A percentile compares a stretch with the other conserved stretches of the same genome.
These are phyloP conservation scores for Saturnia pavonia DNA, from an alignment of 2,888 invertebrate genomes.

Conservation along the genomic window DNA sequence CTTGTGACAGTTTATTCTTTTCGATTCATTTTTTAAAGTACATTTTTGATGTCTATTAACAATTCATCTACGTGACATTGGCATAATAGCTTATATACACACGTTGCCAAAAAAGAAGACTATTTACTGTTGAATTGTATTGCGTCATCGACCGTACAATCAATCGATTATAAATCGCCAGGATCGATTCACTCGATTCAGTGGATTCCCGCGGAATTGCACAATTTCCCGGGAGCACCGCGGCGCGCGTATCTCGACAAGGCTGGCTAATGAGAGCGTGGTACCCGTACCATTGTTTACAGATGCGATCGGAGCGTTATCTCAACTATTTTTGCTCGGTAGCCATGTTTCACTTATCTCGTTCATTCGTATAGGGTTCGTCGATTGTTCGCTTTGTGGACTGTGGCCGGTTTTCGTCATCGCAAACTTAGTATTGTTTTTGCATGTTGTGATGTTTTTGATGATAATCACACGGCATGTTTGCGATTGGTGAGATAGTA, in stretches of 20 bases:
- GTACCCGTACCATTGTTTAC: constrained; percentile 75
- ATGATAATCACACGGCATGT: constrained; percentile 43
- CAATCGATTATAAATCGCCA: constrained; percentile 64
- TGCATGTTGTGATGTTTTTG: constrained; percentile 25
- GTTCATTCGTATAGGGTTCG: constrained; percentile 56
- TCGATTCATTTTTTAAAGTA: too few relatives aligned
- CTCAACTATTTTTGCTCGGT: constrained; percentile 72
- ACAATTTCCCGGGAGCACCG: constrained; percentile 56
- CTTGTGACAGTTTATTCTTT: too few relatives aligned
- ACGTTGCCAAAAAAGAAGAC: too few relatives aligned
- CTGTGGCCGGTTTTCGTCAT: constrained; percentile 63
- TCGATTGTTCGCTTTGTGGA: constrained; percentile 58
- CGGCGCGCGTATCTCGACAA: constrained; percentile 53
- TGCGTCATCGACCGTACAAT: constrained; percentile 34
- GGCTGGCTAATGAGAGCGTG: constrained; percentile 78
- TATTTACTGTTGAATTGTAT: constrained; percentile 25
- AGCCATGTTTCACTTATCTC: constrained; percentile 76
- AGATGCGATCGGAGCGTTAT: constrained; percentile 67
- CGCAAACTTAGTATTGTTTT: constrained; percentile 28
- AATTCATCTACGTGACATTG: too few relatives aligned
- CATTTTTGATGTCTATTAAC: too few relatives aligned
- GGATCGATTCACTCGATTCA: constrained; percentile 62
- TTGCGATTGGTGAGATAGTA: constrained; percentile 29
- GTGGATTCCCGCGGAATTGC: constrained; percentile 68
- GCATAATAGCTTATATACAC: too few relatives aligned